Evolutionary conservation across 2,888 invertebrate genomes (phyloP), one percentile per base, ranked within the genome.

Genomic region (Dilophus febrilis): DNA sequence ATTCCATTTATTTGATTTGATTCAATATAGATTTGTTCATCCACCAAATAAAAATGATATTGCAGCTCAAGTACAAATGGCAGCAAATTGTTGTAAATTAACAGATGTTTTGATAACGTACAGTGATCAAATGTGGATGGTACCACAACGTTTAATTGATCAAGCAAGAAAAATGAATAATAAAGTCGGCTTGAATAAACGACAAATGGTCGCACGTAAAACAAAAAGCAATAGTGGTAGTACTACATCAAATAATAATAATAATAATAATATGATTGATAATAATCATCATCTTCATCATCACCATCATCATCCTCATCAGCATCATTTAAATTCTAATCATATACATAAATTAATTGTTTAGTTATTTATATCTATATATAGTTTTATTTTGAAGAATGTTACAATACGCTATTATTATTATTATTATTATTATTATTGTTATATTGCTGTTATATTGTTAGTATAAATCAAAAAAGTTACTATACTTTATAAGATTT

Each of bases 61-160:
- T 51, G 74, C 71, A 51, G 78, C 75, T 34, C 83, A 86, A 58
- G 72, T 86, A 5, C 79, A 80, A 46, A 78, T 85, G 60, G 91
- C 91, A 1, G 87, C 88, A 5, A 76, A 83, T 51, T 90, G 86
- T 50, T 87, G 87, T 55, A 77, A 77, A 55, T 74, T 90, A 42
- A 85, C 90, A 29, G 84, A 86, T 57, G 75, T 80, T 37, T 64
- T 92, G 50, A 77, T 92, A 61, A 74, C 76, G 41, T 77, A 78
- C 58, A 72, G 78, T 48, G 75, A 83, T 43, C 71, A 72, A 45
- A 66, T 92, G 43, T 91, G 88, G 78, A 68, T 72, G 45, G 80
- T 90, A 46, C 84, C 88, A 37, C 69, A 70, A 44, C 73, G 77
- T 38, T 66, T 87, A 30, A 62, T 83, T 53, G 56, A 65, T 43